phyloP scores from a whole-genome alignment of 2,113 vertebrate genomes.

The Varanus komodoensis region DNA sequence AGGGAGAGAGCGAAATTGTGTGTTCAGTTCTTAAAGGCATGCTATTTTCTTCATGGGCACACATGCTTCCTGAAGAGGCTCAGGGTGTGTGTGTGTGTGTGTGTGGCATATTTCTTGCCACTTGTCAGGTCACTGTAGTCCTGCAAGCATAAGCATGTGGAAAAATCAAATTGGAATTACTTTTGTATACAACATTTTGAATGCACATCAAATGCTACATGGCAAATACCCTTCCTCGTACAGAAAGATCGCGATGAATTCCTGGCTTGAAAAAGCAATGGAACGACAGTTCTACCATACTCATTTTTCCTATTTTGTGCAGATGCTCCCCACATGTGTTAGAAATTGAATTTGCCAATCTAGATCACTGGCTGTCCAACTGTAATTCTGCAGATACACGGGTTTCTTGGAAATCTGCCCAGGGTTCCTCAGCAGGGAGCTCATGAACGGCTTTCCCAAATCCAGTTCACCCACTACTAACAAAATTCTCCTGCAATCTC shows the following conservation, averaged over 20 bases:
- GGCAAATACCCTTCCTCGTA: neutral
- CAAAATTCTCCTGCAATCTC: neutral
- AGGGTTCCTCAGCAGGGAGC: neutral
- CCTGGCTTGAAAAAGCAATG: neutral
- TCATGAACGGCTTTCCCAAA: neutral
- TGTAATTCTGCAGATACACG: neutral
- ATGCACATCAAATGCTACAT: neutral
- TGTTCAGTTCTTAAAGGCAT: rapidly evolving
- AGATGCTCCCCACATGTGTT: neutral
- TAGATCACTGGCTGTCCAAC: neutral
- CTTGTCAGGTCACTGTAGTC: neutral
- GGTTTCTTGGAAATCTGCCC: neutral
- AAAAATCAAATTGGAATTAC: neutral
- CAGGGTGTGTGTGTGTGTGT: neutral
- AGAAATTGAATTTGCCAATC: neutral
- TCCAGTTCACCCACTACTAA: neutral
- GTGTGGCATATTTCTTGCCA: neutral
- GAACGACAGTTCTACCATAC: neutral
- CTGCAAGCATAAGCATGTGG: neutral
- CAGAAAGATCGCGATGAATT: neutral
- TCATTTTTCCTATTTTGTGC: neutral
- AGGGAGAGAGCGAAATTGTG: neutral
- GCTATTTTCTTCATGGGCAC: neutral
- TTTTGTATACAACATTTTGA: neutral
- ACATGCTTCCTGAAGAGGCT: neutral